phyloP scores from a whole-genome alignment of 2,888 invertebrate species.

The Sepioteuthis lessoniana region DNA sequence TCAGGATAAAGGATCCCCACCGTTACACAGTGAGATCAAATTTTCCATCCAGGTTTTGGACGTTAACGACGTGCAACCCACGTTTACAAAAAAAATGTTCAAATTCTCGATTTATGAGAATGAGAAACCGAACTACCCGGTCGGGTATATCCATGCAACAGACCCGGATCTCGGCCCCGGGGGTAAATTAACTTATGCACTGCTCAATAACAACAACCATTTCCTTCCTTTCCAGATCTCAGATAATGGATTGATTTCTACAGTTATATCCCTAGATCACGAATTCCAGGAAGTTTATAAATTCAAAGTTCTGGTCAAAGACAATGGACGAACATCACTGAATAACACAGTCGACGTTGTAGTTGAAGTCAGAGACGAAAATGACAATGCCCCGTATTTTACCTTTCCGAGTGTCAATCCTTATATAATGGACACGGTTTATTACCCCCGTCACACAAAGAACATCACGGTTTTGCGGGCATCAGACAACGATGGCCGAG shows the following conservation, averaged over 20 bases:
- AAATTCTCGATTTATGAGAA: not conserved
- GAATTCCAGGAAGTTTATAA: not conserved
- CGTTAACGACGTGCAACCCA: not conserved
- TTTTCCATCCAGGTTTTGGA: not conserved
- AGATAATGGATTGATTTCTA: not conserved
- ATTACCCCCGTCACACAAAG: not conserved
- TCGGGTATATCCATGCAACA: not conserved
- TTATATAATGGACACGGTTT: not conserved
- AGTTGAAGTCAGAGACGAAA: conserved; percentile 69
- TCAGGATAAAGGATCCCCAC: not conserved
- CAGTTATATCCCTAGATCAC: not conserved
- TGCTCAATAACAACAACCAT: not conserved
- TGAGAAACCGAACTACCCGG: not conserved
- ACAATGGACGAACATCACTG: conserved; percentile 84
- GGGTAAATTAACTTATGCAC: not conserved
- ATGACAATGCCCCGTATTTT: conserved; percentile 71
- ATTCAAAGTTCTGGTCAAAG: conserved; percentile 85
- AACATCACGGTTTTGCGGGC: not conserved
- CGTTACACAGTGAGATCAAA: not conserved
- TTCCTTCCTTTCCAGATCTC: conserved; percentile 33
- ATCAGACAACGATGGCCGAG: not conserved
- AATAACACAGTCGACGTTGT: conserved; percentile 82
- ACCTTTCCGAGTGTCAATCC: conserved; percentile 37
- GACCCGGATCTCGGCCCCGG: not conserved
- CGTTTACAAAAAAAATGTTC: not conserved